Evolutionary conservation across 1,140 invertebrate species (phyloP), one percentile per base, ranked within the genome.

Genomic region (Drosophila parvula): DNA sequence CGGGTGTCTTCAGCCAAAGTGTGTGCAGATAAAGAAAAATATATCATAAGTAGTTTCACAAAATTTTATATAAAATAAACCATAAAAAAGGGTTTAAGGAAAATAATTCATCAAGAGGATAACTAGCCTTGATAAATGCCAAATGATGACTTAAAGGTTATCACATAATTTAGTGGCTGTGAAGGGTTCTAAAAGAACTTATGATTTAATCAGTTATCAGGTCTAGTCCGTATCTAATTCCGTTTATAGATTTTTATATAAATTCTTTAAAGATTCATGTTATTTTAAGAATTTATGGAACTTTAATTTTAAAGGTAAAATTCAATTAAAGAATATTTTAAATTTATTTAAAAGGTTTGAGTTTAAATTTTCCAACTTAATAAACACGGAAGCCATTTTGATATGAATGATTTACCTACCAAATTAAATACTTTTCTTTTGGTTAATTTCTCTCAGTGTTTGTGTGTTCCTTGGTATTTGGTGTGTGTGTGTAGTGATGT

Each of bases 401-500:
- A 56, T 56, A 27, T 56, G 9, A 56, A 22, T 27, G 9, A 36
- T 22, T 22, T 22, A 45, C 3, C 12, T 5, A 0, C 4, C 18
- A 10, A 55, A 38, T 14, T 6, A 38, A 38, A n/a, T 3, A 10
- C 2, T 36, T 22, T 56, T 11, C 0, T 5, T 10, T 4, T 6
- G 9, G 11, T 8, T 32, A 27, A 41, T 60, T 63, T 43, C 53
- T 73, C 65, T 65, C 58, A 50, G 59, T 68, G 48, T 70, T 50
- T 41, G 28, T 16, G 61, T 58, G 41, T 55, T 47, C 22, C n/a
- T 18, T 50, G 14, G n/a, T 50, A 10, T 61, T 28, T 22, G 44
- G n/a, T n/a, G n/a, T n/a, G n/a, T 22, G 62, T 60, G 50, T 45
- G 48, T 48, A 41, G 43, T 64, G 41, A 73, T 65, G 60, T 74